A percentile compares a stretch with the other conserved stretches of the same genome.
Conservation (phyloP, 23 tunicate species). For the Ciona savignyi region DNA sequence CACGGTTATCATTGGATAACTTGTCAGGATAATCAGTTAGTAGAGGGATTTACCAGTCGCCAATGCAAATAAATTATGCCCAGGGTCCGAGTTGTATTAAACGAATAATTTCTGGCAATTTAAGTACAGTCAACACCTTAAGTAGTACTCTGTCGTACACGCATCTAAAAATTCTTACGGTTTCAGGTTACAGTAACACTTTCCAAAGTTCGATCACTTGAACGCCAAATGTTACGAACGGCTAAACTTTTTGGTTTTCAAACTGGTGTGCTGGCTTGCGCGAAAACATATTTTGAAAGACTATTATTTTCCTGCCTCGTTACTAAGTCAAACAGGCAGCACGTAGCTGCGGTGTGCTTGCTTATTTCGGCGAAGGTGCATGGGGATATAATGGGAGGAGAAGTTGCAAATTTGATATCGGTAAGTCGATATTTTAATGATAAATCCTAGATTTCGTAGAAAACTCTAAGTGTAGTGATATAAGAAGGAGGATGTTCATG, state of each 20-base stretch:
- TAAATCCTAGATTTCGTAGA: too few relatives aligned
- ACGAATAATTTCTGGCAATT: too few relatives aligned
- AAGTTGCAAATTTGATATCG: constrained; percentile 28
- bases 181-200: constrained; percentile 58
- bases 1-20: too few relatives aligned
- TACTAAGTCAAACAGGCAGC: constrained; percentile 51
- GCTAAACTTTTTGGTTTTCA: constrained; percentile 38
- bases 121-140: too few relatives aligned
- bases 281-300: constrained; percentile 49
- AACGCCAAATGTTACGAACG: constrained; percentile 44
- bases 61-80: too few relatives aligned
- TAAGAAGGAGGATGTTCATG: too few relatives aligned
- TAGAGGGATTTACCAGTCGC: too few relatives aligned
- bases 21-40: too few relatives aligned
- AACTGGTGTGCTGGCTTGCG: constrained; percentile 22
- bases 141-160: too few relatives aligned
- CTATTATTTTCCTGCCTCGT: constrained; percentile 40
- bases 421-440: constrained; percentile 11
- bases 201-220: constrained; percentile 67
- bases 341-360: constrained; percentile 60
- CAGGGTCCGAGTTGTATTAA: too few relatives aligned
- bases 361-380: constrained; percentile 66
- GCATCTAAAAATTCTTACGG: too few relatives aligned
- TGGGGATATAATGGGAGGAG: constrained; percentile 50
- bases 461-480: too few relatives aligned